Conservation (phyloP, 1,140 invertebrate genomes). For the Euura lappo region DNA sequence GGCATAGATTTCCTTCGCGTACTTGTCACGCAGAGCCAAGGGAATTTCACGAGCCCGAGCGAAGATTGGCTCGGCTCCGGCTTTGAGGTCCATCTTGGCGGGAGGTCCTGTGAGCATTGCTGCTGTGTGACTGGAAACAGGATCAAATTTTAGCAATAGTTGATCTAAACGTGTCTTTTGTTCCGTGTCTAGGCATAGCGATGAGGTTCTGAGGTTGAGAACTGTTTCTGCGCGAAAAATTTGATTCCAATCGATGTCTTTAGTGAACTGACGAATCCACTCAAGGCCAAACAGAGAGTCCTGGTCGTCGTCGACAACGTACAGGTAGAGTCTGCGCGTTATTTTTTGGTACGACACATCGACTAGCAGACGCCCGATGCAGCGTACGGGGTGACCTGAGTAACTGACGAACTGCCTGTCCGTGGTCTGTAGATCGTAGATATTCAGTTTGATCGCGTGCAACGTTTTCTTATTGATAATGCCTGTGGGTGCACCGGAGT, state of each 20-base stretch:
- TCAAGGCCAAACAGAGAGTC: conserved; percentile 19
- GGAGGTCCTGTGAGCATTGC: too few species aligned
- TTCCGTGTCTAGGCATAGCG: too few species aligned
- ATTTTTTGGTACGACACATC: conserved; percentile 13
- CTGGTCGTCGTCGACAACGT: conserved; percentile 18
- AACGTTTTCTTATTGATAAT: conserved; percentile 19
- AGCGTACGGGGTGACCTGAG: conserved; percentile 15
- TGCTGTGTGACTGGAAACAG: too few species aligned
- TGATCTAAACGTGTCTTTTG: too few species aligned
- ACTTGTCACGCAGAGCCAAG: conserved; percentile 24
- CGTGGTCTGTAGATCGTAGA: conserved; percentile 11
- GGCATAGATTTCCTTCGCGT: conserved; percentile 28
- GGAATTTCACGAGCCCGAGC: conserved; percentile 26
- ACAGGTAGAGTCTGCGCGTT: conserved; percentile 21
- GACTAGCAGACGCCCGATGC: conserved; percentile 18
- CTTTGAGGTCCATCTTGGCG: too few species aligned
- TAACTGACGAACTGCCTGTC: conserved; percentile 20
- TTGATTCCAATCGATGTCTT: conserved; percentile 21
- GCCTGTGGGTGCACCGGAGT: conserved; percentile 12
- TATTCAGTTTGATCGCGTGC: conserved; percentile 1
- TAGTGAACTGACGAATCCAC: conserved; percentile 17
- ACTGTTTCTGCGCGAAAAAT: too few species aligned
- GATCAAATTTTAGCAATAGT: too few species aligned
- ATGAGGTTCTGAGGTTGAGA: too few species aligned
- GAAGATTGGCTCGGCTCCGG: conserved; percentile 19